Evolutionary conservation across 2,113 vertebrate species (phyloP), one percentile per base, ranked within the genome.

Genomic region (Clinocottus analis): DNA sequence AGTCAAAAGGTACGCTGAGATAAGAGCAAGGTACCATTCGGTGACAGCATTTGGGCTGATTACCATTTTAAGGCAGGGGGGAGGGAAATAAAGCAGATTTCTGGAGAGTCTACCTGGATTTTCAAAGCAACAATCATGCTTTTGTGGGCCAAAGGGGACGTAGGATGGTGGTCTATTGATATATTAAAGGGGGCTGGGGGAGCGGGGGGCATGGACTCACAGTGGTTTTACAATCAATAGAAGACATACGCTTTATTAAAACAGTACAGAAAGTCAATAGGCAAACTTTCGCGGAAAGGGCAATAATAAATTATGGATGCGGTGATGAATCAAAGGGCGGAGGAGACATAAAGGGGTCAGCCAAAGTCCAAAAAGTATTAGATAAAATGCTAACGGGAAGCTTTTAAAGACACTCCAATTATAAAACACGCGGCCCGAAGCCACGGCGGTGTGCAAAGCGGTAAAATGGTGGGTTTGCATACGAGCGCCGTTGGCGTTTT

Each of bases 271-370:
- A 73, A 72, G 66, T 85, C 85, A 72, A 87, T 78, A 62, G 27
- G 47, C n/a, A 86, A 87, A 68, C 53, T 77, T 89, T 71, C 63
- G 23, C 37, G 7, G 23, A 89, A 91, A 91, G 72, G 81, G 65
- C 77, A 77, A 39, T 25, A 37, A 84, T 84, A 67, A 86, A 89
- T 87, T 68, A 85, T 85, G 64, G 61, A 88, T 81, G 69, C 69
- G 33, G 68, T 31, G 49, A 70, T 72, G 69, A 83, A 64, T 72
- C 65, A 29, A 60, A 64, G 39, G 41, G 29, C 1, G 1, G 19
- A 62, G 47, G 72, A 65, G 29, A 63, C 5, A 1, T 1, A 16
- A n/a, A 14, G 67, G 79, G 62, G 80, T 81, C 76, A 89, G 35
- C 69, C 62, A 80, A 83, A 84, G 77, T 87, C 74, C 81, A 82